Evolutionary conservation across 1,140 invertebrate species (phyloP), one percentile per base, ranked within the genome.

Genomic region (Eriocheir sinensis): DNA sequence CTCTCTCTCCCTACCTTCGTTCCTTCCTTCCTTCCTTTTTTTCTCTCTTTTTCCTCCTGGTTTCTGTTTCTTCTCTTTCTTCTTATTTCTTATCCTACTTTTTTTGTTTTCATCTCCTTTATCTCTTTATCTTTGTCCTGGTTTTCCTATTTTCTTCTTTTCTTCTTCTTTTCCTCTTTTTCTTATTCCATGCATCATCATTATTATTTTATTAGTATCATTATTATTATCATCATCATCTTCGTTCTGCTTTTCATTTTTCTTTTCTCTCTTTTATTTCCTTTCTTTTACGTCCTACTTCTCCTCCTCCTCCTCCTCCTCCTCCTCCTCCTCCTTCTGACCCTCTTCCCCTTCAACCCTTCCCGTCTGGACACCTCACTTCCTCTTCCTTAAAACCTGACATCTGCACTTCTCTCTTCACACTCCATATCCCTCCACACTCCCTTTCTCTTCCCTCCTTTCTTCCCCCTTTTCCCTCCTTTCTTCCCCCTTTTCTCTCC

Each of bases 341-440:
- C n/a, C 21, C 21, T n/a, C n/a, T n/a, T n/a, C 36, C 36, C 32
- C 27, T 88, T 88, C 41, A 44, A 44, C 12, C 41, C 41, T 8
- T 40, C n/a, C 41, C 41, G 85, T 40, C 41, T 88, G 85, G 41
- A 88, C 30, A 36, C 60, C 60, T 72, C 60, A 72, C 60, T 72
- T 72, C 60, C 60, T 72, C 60, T 72, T 72, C 60, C 60, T 72
- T 27, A 72, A 72, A 72, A 72, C 60, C 36, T 34, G 32, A 85
- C 83, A 85, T 41, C 83, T 48, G 32, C 21, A 30, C 79, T 41
- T 80, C 38, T 44, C 60, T 44, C 40, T 80, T 41, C 38, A 60
- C 38, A 34, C 38, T 41, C 34, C 88, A 12, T 36, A 53, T 32
- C 38, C 81, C 38, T 41, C 38, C 81, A 17, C 81, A 38, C 38